Evolutionary conservation across 2,888 invertebrate genomes (phyloP), one percentile per base, ranked within the genome.

Genomic region (Gortyna flavago): DNA sequence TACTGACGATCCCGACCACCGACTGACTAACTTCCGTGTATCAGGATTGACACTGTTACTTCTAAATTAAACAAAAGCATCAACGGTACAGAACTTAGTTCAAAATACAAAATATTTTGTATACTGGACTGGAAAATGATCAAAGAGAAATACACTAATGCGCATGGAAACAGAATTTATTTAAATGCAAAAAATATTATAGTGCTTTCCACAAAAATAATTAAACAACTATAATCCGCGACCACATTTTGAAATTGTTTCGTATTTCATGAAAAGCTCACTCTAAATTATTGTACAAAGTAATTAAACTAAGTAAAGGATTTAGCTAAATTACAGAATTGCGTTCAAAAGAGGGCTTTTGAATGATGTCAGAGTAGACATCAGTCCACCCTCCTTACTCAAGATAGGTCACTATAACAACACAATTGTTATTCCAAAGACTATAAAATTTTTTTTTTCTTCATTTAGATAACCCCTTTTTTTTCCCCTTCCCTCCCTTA

Each of bases 81-180:
- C 51, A 59, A 72, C 16, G 29, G 0, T 8, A 29, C 25, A 29
- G 44, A 66, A 59, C 29, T n/a, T 73, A 29, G 41, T 65, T 66
- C 54, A 65, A 78, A 73, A 29, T 44, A 66, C 29, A 29, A 44
- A 66, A 32, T 35, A 64, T 48, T 51, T 51, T 35, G 59, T 75
- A 59, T 61, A 38, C 25, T 38, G 35, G 16, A 35, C 51, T 62
- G 66, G 16, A 62, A 70, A 48, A 67, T 48, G 0, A 62, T 35
- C 38, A 81, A 74, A 81, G 16, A n/a, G 61, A 80, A 62, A 44
- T 25, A 65, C 35, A 48, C 13, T 61, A 59, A 44, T 65, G 13
- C 35, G 3, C 6, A 41, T 6, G 44, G 54, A 75, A 67, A 75
- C 62, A 32, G 16, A 81, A 54, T 32, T 61, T 81, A 75, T 48